Evolutionary conservation across 2,888 invertebrate genomes (phyloP).

Genomic region (Amphipyra berbera): DNA sequence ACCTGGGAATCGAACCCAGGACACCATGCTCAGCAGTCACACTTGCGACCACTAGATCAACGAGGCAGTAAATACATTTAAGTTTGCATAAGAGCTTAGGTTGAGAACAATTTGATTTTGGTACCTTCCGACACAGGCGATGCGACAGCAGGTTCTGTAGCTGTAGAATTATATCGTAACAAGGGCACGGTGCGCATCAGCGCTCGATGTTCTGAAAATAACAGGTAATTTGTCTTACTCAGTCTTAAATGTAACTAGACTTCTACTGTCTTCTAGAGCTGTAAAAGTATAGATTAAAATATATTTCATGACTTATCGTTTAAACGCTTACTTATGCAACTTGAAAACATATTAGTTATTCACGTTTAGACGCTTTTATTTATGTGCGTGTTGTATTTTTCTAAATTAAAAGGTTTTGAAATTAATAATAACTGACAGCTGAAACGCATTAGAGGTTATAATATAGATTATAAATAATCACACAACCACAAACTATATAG

Average conservation of each 20-base stretch:
- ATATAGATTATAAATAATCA: too few species aligned
- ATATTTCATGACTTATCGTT: background rate
- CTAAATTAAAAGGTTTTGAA: background rate
- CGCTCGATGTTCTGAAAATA: conserved; percentile 56
- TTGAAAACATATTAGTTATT: conserved; percentile 54
- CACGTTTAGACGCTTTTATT: background rate
- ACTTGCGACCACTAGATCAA: too few species aligned
- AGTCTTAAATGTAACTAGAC: too few species aligned
- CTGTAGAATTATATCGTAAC: conserved; percentile 70
- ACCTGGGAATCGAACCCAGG: too few species aligned
- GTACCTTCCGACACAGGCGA: conserved; percentile 64
- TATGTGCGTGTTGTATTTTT: background rate
- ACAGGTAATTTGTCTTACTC: background rate
- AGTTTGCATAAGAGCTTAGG: too few species aligned
- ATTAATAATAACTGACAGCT: conserved; percentile 16
- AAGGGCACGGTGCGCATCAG: conserved; percentile 54
- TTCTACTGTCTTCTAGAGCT: too few species aligned
- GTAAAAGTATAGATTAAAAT: too few species aligned
- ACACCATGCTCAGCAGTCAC: too few species aligned
- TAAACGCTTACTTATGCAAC: conserved; percentile 55
- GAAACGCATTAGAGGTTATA: conserved; percentile 24
- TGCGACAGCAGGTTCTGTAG: conserved; percentile 59
- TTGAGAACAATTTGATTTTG: too few species aligned
- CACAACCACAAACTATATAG: too few species aligned
- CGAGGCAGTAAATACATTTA: too few species aligned